Evolutionary conservation across 2,888 invertebrate genomes (phyloP).

Genomic region (Dynastes grantii): DNA sequence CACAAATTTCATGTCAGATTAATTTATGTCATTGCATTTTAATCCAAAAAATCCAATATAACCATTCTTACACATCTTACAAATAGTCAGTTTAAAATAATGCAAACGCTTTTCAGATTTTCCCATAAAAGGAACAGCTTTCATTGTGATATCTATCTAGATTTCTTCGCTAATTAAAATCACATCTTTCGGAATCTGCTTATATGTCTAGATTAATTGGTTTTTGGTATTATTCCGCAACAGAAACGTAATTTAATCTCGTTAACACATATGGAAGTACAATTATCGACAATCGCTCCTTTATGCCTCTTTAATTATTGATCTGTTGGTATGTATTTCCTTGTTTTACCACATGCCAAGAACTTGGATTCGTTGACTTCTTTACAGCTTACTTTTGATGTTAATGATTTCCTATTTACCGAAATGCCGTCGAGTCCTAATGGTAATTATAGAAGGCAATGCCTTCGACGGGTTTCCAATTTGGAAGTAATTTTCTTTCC

Average conservation of each 20-base stretch:
- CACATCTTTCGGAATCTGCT: neutral
- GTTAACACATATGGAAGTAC: neutral
- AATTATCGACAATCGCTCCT: neutral
- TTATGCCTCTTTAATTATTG: neutral
- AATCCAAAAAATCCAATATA: too few species aligned
- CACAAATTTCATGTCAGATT: too few species aligned
- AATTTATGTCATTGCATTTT: too few species aligned
- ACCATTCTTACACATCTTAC: too few species aligned
- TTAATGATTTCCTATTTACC: constrained; percentile 1
- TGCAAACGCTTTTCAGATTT: neutral
- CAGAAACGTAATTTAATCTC: neutral
- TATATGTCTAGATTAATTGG: constrained; percentile 14
- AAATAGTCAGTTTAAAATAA: neutral
- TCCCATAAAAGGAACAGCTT: neutral
- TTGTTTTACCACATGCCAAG: too few species aligned
- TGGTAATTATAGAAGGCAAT: neutral
- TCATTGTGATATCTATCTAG: neutral
- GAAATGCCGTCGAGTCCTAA: neutral
- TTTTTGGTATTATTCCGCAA: neutral
- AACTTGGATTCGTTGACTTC: neutral
- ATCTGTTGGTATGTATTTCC: too few species aligned
- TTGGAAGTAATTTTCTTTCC: neutral
- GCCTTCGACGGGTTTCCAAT: neutral
- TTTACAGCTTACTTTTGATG: neutral
- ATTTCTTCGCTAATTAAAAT: constrained; percentile 19